Percentiles rank a stretch among this genome's conserved stretches.
phyloP scores from a whole-genome alignment of 30 jellyfish, hydroid and myxozoan genomes.

The Nemopilema nomurai region DNA sequence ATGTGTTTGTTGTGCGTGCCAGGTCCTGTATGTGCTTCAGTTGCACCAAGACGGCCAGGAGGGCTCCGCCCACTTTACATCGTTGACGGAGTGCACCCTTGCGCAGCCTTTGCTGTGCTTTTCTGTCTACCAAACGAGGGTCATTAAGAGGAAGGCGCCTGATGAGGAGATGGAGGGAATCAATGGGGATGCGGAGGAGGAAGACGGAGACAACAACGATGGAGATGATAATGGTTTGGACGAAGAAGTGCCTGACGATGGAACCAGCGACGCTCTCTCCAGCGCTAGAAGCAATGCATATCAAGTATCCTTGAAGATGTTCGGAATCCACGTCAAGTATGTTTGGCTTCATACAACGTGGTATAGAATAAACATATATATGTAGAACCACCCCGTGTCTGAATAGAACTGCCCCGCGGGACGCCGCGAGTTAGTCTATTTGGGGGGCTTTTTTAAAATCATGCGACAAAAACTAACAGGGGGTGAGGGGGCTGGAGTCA shows the following conservation, averaged over 20 bases:
- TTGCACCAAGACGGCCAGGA: conserved; percentile 65
- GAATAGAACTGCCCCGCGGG: too few relatives aligned
- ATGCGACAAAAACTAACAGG: too few relatives aligned
- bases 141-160: conserved; percentile 25
- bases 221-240: conserved; percentile 27
- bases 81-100: conserved; percentile 81
- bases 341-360: neutral
- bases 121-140: conserved; percentile 66
- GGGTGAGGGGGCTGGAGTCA: too few relatives aligned
- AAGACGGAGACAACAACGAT: conserved; percentile 40
- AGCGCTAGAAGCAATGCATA: conserved; percentile 15
- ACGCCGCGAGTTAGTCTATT: too few relatives aligned
- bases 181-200: conserved; percentile 43
- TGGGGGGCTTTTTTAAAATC: too few relatives aligned
- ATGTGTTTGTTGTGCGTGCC: too few relatives aligned
- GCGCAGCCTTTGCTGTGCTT: conserved; percentile 87
- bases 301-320: conserved; percentile 64
- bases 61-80: conserved; percentile 65
- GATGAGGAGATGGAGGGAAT: conserved; percentile 41
- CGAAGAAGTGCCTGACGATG: conserved; percentile 20
- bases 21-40: conserved; percentile 85
- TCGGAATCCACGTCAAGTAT: conserved; percentile 78
- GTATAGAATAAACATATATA: neutral
- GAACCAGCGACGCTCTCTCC: neutral
- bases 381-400: neutral